Conservation (phyloP, 2,797 vertebrate genomes). For the Sandelia bainsii region DNA sequence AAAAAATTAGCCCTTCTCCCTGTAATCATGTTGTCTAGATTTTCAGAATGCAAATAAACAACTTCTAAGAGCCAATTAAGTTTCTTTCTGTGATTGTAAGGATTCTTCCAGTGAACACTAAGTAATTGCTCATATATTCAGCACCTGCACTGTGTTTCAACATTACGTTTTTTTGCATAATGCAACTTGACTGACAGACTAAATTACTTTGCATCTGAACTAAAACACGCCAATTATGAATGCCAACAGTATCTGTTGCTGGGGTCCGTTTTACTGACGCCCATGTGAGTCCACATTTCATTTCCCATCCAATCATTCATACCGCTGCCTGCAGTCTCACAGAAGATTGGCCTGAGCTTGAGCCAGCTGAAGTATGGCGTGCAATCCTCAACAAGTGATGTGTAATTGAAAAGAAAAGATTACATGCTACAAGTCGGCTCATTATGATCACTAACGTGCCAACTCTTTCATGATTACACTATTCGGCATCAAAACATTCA, state of each 20-base stretch:
- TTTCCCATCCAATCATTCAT: conserved; percentile 40
- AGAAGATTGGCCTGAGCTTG: conserved; percentile 32
- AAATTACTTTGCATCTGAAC: conserved; percentile 12
- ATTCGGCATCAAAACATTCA: conserved; percentile 53
- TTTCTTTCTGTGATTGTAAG: conserved; percentile 48
- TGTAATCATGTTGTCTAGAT: conserved; percentile 40
- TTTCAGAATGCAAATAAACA: conserved; percentile 57
- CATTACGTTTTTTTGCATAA: conserved; percentile 3
- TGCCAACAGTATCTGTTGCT: conserved; percentile 13
- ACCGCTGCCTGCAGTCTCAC: conserved; percentile 8
- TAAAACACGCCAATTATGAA: conserved; percentile 33
- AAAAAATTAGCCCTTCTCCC: conserved; percentile 25
- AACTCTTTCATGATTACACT: conserved; percentile 64
- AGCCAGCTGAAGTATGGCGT: conserved; percentile 13
- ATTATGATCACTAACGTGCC: conserved; percentile 64
- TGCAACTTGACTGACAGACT: neutral
- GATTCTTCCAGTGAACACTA: conserved; percentile 35
- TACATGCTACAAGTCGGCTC: conserved; percentile 50
- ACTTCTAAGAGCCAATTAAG: conserved; percentile 51
- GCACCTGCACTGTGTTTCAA: conserved; percentile 27
- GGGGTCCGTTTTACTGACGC: conserved; percentile 16
- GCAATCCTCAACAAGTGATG: conserved; percentile 44
- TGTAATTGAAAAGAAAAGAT: conserved; percentile 65
- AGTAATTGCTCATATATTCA: conserved; percentile 43
- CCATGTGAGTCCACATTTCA: conserved; percentile 40